phyloP scores from a whole-genome alignment of 2,888 invertebrate genomes.

The Tetranychus piercei region DNA sequence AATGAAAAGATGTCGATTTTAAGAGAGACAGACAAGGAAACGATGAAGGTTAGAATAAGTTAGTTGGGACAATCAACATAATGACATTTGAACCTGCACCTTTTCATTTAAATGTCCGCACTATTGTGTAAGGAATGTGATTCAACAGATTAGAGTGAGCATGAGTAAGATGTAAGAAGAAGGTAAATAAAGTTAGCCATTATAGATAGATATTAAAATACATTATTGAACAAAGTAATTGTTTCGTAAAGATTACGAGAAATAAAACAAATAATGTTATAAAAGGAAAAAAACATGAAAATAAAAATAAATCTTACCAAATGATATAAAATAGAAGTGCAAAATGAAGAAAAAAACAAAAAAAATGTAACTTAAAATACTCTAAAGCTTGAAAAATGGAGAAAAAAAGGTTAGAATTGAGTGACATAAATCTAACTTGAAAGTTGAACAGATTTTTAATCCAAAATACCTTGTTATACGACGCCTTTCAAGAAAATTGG shows the following conservation, averaged over 20 bases:
- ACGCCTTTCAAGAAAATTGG: background rate
- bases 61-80: background rate
- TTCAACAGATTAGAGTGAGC: background rate
- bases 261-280: background rate
- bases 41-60: background rate
- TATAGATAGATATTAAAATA: background rate
- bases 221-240: background rate
- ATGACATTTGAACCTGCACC: background rate
- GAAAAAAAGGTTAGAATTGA: background rate
- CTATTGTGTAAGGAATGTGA: background rate
- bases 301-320: background rate
- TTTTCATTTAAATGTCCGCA: background rate
- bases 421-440: too few species aligned
- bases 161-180: background rate
- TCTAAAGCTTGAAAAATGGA: background rate
- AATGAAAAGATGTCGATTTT: background rate
- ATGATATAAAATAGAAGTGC: background rate
- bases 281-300: background rate
- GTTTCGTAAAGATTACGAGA: background rate
- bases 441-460: too few species aligned
- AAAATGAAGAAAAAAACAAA: background rate
- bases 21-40: background rate
- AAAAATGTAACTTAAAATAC: background rate
- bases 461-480: background rate
- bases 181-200: background rate